Percentiles rank a stretch among this genome's conserved stretches.
phyloP scores from a whole-genome alignment of 2,888 invertebrate genomes.

The Hyppa rectilinea region DNA sequence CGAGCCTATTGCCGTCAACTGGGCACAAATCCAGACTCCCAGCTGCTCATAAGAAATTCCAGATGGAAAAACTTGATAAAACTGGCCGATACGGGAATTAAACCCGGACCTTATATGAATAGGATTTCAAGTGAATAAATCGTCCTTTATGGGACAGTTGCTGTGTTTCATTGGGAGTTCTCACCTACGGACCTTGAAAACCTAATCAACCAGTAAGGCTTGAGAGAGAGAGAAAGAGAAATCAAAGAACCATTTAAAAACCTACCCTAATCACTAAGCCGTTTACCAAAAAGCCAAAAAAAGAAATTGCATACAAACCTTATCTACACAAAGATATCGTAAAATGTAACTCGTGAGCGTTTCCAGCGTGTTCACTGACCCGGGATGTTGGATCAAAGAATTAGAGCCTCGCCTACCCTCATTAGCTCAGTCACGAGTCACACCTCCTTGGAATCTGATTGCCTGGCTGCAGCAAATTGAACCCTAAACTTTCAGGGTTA shows the following conservation, averaged over 20 bases:
- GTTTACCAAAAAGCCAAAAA: conserved; percentile 31
- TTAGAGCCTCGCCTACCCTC: conserved; percentile 82
- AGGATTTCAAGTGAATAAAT: too few species aligned
- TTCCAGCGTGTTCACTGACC: conserved; percentile 81
- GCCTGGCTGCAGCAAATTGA: conserved; percentile 38
- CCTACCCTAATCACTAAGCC: conserved; percentile 4
- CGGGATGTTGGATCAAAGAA: conserved; percentile 85
- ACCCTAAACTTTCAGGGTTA: conserved; percentile 35
- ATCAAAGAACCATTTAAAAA: conserved; percentile 9
- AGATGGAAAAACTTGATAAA: too few species aligned
- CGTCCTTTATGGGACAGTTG: too few species aligned
- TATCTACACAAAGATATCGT: conserved; percentile 62
- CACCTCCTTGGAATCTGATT: conserved; percentile 75
- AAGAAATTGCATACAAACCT: conserved; percentile 46
- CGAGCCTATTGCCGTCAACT: too few species aligned
- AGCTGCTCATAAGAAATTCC: too few species aligned
- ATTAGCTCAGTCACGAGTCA: conserved; percentile 83
- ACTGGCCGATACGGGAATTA: too few species aligned
- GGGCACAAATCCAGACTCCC: too few species aligned
- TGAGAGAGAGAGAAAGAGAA: too few species aligned
- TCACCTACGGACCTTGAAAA: too few species aligned
- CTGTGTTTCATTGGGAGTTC: too few species aligned
- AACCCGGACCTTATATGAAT: too few species aligned
- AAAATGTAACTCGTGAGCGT: conserved; percentile 63
- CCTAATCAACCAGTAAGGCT: too few species aligned